Conservation (phyloP, 2,113 vertebrate genomes). For the Marmota flaviventris region DNA sequence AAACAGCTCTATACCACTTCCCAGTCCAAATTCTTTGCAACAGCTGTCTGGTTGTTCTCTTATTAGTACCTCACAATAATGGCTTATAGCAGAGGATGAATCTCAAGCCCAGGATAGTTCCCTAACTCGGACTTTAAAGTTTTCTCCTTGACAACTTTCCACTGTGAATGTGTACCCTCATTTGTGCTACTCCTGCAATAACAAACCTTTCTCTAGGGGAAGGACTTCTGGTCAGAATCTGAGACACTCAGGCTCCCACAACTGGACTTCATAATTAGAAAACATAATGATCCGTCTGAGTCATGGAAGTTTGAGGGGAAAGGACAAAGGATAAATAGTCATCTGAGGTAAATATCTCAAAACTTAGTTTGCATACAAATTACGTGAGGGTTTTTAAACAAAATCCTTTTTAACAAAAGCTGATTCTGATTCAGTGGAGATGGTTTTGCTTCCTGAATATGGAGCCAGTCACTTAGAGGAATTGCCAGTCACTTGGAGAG, state of each 20-base stretch:
- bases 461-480: background rate
- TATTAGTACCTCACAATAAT: background rate
- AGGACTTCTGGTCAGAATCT: background rate
- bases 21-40: background rate
- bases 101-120: background rate
- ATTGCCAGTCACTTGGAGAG: background rate
- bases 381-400: background rate
- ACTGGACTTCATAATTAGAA: background rate
- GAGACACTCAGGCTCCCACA: background rate
- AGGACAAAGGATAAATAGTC: background rate
- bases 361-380: background rate
- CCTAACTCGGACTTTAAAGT: background rate
- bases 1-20: background rate
- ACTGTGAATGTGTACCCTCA: rapidly evolving
- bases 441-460: background rate
- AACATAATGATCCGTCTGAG: background rate
- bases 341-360: background rate
- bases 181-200: background rate
- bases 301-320: background rate
- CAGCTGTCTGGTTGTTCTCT: background rate
- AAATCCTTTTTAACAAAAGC: background rate
- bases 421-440: background rate
- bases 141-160: background rate
- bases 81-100: background rate
- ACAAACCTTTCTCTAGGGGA: background rate